These are phyloP conservation scores for Synergus laeviventris DNA, from an alignment of 2,888 invertebrate species.

Conservation along the genomic window DNA sequence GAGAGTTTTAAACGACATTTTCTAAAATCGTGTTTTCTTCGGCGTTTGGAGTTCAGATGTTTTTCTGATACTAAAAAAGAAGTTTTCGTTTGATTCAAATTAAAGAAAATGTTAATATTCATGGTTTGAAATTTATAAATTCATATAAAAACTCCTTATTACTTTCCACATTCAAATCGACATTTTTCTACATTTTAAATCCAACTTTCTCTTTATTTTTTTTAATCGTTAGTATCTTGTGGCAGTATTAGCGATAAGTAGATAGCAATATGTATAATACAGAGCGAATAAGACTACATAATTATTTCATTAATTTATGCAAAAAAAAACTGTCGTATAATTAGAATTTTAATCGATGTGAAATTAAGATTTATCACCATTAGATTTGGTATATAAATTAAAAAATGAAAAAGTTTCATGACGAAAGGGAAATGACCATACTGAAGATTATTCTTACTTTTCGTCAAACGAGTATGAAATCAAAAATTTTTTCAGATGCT, in stretches of 20 bases:
- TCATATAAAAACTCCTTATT: background rate
- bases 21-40: conserved; percentile 25
- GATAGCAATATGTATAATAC: conserved; percentile 20
- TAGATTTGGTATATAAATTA: background rate
- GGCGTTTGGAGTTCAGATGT: background rate
- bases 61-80: background rate
- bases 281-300: background rate
- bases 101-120: background rate
- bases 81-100: background rate
- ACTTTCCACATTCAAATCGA: background rate
- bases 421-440: background rate
- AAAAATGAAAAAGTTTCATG: background rate
- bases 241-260: conserved; percentile 45
- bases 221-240: conserved; percentile 16
- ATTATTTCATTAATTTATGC: background rate
- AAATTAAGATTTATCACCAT: background rate
- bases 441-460: background rate
- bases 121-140: background rate
- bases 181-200: background rate
- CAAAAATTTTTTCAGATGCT: background rate
- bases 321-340: background rate
- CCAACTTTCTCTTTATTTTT: background rate
- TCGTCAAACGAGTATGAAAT: background rate
- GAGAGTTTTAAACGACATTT: conserved; percentile 41
- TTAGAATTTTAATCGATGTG: background rate